Evolutionary conservation across 2,888 invertebrate genomes (phyloP).

Genomic region (Onchidella celtica): DNA sequence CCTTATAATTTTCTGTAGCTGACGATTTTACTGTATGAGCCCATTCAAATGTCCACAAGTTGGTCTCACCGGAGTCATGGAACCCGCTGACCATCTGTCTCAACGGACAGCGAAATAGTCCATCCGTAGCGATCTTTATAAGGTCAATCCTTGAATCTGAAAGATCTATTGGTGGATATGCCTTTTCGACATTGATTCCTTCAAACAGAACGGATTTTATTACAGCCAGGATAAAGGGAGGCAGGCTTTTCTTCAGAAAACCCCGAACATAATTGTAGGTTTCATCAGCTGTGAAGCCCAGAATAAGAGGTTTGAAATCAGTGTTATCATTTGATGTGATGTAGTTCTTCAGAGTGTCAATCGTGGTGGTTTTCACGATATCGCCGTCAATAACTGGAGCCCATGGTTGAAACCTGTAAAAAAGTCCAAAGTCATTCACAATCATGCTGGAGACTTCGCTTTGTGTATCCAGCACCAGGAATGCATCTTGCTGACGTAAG

Average conservation of each 20-base stretch:
- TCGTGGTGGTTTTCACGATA: background rate
- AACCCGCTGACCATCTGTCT: background rate
- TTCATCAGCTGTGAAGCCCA: background rate
- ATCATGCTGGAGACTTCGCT: background rate
- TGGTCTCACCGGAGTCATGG: background rate
- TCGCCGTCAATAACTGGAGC: background rate
- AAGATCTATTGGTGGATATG: background rate
- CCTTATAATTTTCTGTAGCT: background rate
- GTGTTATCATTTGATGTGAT: background rate
- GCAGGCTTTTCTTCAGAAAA: background rate
- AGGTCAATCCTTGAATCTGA: background rate
- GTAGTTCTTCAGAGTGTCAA: background rate
- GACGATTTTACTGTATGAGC: background rate
- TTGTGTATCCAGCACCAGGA: background rate
- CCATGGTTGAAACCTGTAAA: background rate
- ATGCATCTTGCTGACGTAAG: background rate
- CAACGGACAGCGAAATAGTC: background rate
- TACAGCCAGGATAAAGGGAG: background rate
- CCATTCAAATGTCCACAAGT: background rate
- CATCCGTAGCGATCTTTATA: background rate
- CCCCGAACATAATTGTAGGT: background rate
- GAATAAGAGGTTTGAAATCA: background rate
- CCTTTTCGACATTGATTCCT: background rate
- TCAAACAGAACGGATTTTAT: background rate
- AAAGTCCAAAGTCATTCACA: background rate